phyloP scores from a whole-genome alignment of 2,888 invertebrate genomes.

The Pristionchus mayeri region DNA sequence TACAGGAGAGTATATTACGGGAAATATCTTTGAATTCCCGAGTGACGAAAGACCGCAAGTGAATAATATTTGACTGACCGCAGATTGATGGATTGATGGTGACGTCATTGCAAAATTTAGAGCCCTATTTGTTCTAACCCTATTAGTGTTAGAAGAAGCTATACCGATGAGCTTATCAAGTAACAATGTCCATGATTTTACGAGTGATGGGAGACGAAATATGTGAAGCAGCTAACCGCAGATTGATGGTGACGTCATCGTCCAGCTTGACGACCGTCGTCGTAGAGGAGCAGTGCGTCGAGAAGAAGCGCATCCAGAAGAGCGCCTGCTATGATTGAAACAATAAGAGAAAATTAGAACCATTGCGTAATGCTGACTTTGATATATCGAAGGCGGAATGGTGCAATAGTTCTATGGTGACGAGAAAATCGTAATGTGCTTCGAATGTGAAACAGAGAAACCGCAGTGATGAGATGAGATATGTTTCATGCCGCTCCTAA shows the following conservation, averaged over 20 bases:
- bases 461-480: not conserved
- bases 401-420: no score
- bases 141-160: not conserved
- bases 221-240: not conserved
- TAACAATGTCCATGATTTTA: not conserved
- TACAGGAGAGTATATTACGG: no score
- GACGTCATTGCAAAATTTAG: not conserved
- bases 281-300: not conserved
- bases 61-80: not conserved
- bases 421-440: no score
- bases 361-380: no score
- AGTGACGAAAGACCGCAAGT: no score
- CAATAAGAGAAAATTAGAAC: no score
- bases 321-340: conserved; percentile 26
- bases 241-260: conserved; percentile 43
- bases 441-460: no score
- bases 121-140: not conserved
- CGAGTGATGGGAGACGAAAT: not conserved
- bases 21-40: no score
- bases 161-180: not conserved
- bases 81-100: not conserved
- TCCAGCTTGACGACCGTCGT: conserved; percentile 6
- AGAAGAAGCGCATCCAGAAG: conserved; percentile 45
- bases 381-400: no score
- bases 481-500: no score